A percentile compares a stretch with the other conserved stretches of the same genome.
Evolutionary conservation across 2,113 vertebrate species (phyloP).

Genomic region (human (Homo sapiens)): GRCh38 chrX:98504001-98504500

Average conservation of each 20-base stretch:
- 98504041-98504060: background rate
- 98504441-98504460: too few relatives aligned
- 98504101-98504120: background rate
- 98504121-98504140: background rate
- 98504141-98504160: background rate
- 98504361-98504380: too few relatives aligned
- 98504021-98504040: background rate
- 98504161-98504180: background rate
- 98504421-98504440: too few relatives aligned
- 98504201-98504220: background rate
- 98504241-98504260: background rate
- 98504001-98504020: background rate
- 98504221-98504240: conserved; percentile 25
- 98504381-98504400: too few relatives aligned
- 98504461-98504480: too few relatives aligned
- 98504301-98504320: background rate
- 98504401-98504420: too few relatives aligned
- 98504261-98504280: background rate
- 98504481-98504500: too few relatives aligned
- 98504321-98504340: background rate
- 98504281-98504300: background rate
- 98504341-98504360: too few relatives aligned
- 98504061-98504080: conserved; percentile 1
- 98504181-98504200: background rate
- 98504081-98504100: background rate